Base-by-base conservation (phyloP, 2,888 invertebrate genomes). In the Schrankia costaestrigalis region DNA sequence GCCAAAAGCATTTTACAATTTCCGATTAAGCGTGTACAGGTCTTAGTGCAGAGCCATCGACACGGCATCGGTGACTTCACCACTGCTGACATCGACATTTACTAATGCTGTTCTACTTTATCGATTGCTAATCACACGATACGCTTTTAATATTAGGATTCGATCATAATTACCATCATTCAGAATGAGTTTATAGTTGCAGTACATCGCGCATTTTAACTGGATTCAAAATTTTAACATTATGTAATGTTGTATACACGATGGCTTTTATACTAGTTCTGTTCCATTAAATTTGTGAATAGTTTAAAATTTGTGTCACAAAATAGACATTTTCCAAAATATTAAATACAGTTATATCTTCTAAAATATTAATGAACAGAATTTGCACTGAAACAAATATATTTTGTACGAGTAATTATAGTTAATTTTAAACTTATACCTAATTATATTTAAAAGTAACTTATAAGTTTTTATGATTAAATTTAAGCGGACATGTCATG, bases 1-100 rank as follows among this genome's bases (percentile, higher is more conserved):
- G 86, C 86, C 86, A 87, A 87, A 79, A 80, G 83, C 80, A 78
- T 79, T 74, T 71, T 72, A 76, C 75, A 65, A 71, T 63, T 62
- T 65, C 68, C 61, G 57, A 71, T 42, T 68, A 64, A 57, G 65
- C 63, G 57, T 73, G 66, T 73, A 74, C 71, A 71, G 65, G 62
- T 65, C 47, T 57, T 58, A 52, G 43, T 31, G 43, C 56, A 31
- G 43, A 63, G 53, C 50, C 48, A 42, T 36, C 51, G 40, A 42
- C 44, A 26, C 10, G 19, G 11, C 10, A 26, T 12, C 25, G 11
- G 11, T 24, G 14, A 25, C 24, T 7, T 23, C 22, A 33, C 10
- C 36, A 38, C 39, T 54, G 44, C 51, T 41, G 48, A 49, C 43
- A 44, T 56, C 41, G 31, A 52, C 29, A 38, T 52, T 27, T 24